A percentile compares a stretch with the other conserved stretches of the same genome.
Evolutionary conservation across 2,888 invertebrate species (phyloP).

Genomic region (Patella ulyssiponensis): DNA sequence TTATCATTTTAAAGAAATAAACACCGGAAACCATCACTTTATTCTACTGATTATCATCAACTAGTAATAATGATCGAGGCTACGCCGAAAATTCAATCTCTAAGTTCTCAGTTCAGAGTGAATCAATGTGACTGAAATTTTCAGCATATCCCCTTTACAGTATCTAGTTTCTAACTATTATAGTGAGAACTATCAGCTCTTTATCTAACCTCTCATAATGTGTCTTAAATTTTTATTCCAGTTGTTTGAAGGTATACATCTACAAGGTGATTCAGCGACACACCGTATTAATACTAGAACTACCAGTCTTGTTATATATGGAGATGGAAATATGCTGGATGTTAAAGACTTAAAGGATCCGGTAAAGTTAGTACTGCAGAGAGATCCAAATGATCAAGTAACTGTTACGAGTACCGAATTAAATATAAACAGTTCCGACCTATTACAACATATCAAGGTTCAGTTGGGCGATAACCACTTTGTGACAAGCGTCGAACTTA

Average conservation of each 20-base stretch:
- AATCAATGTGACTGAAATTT: no score
- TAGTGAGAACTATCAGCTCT: no score
- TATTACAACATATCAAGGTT: constrained; percentile 26
- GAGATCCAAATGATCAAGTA: not conserved
- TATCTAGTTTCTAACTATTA: no score
- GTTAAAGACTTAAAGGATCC: constrained; percentile 14
- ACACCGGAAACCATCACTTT: no score
- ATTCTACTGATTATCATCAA: no score
- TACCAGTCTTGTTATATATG: constrained; percentile 21
- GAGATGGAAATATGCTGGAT: constrained; percentile 16
- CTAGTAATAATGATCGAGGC: no score
- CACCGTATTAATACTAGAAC: constrained; percentile 22
- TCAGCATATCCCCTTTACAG: no score
- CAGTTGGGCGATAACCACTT: constrained; percentile 25
- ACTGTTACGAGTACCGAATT: constrained; percentile 20
- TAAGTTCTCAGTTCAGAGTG: no score
- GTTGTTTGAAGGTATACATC: constrained; percentile 19
- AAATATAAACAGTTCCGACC: constrained; percentile 16
- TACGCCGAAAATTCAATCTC: no score
- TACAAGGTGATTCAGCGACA: constrained; percentile 10
- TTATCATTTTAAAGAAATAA: no score
- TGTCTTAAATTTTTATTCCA: no score
- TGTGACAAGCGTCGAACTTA: constrained; percentile 20
- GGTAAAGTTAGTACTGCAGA: constrained; percentile 19
- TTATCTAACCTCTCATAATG: no score